These are phyloP conservation scores for Dynastes hyllus DNA, from an alignment of 2,888 invertebrate genomes.

Conservation along the genomic window DNA sequence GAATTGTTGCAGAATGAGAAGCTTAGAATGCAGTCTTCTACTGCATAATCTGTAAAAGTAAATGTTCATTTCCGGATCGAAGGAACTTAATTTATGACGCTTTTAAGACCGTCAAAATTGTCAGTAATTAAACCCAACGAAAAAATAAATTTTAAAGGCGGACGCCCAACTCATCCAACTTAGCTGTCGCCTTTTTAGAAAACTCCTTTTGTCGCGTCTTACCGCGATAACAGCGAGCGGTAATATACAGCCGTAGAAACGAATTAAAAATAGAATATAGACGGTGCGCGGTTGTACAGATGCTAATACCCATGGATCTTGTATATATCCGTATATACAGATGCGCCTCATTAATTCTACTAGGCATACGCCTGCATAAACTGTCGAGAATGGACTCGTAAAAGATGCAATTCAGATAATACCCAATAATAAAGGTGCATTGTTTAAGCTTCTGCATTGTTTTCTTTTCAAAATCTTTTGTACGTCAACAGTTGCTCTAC, in stretches of 20 bases:
- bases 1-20: background rate
- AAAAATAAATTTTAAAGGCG: conserved; percentile 22
- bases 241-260: background rate
- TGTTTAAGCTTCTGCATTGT: conserved; percentile 29
- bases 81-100: conserved; percentile 11
- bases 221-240: conserved; percentile 8
- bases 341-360: conserved; percentile 33
- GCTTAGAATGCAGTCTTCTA: too few species aligned
- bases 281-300: conserved; percentile 10
- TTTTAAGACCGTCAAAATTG: conserved; percentile 13
- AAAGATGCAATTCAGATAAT: conserved; percentile 29
- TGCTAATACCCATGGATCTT: conserved; percentile 10
- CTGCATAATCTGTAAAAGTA: background rate
- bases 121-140: conserved; percentile 18
- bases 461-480: conserved; percentile 11
- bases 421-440: conserved; percentile 31
- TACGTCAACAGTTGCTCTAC: conserved; percentile 7
- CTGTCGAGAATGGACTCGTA: conserved; percentile 1
- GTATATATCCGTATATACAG: background rate
- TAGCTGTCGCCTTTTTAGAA: conserved; percentile 8
- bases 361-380: background rate
- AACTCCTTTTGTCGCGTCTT: conserved; percentile 1
- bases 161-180: background rate
- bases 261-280: conserved; percentile 22
- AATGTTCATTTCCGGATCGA: conserved; percentile 10